Base-by-base conservation (phyloP, 1,140 invertebrate species). In the Cyclina sinensis region DNA sequence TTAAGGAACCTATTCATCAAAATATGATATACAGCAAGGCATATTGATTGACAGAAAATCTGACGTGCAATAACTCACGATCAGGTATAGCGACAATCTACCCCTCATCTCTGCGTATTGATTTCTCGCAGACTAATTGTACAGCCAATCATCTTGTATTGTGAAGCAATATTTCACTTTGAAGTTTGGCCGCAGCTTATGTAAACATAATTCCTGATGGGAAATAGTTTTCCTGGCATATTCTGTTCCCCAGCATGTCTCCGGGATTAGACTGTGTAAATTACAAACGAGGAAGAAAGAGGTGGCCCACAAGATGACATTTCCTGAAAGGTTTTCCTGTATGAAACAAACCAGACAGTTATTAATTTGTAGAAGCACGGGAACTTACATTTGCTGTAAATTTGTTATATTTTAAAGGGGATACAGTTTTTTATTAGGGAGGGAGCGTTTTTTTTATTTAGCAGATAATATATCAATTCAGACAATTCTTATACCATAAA, bases 101-200 rank as follows among this genome's bases (percentile, higher is more conserved):
- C 48, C 54, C 57, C 84, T 78, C 84, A 86, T 86, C 73, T 46
- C 24, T 11, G 48, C 73, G 21, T 88, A 88, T 88, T 88, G 86
- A 88, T 88, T 83, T 30, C 46, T 30, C 43, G 30, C 65, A 82
- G 86, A 82, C 86, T 88, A 88, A 88, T 88, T 88, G 86, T 83
- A 32, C 62, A 43, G 57, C 62, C 79, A 88, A 88, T 88, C 86
- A 82, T 73, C 65, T 48, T 70, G 86, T 76, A 82, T 88, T 88
- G 86, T 88, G 78, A 37, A 54, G 86, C 86, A 88, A 88, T 88
- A 88, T 88, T 88, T 88, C 86, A 88, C 86, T 81, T 70, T 81
- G 86, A 82, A 82, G 76, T 81, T 82, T 81, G 21, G 39, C 86
- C 65, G 79, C 51, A 62, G 70, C 86, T 88, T 82, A 88, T 82